These are phyloP conservation scores for Drosophila lacteicornis DNA, from an alignment of 1,140 invertebrate species.

Conservation along the genomic window DNA sequence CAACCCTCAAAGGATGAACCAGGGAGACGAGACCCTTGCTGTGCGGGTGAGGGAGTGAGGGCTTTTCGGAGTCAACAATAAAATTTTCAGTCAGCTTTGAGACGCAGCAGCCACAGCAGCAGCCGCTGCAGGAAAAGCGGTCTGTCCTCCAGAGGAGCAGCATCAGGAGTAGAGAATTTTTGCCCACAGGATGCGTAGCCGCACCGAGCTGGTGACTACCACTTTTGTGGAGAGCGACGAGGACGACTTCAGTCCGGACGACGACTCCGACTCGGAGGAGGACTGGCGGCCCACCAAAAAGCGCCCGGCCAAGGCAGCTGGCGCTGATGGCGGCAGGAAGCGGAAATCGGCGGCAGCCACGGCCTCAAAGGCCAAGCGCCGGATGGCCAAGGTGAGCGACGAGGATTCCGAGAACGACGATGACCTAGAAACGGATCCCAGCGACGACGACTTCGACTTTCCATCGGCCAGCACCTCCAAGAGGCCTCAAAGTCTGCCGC, in stretches of 20 bases:
- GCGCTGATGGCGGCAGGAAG: slow-evolving; percentile 56
- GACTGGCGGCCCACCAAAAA: slow-evolving; percentile 81
- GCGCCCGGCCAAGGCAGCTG: slow-evolving; percentile 62
- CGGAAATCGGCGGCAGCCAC: slow-evolving; percentile 45
- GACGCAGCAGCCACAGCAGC: slow-evolving; percentile 42
- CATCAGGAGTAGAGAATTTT: slow-evolving; percentile 27
- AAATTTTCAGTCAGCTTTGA: slow-evolving; percentile 67
- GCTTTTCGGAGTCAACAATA: slow-evolving; percentile 61
- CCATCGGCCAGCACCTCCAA: slow-evolving; percentile 59
- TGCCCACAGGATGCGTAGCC: slow-evolving; percentile 74
- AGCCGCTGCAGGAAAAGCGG: slow-evolving; percentile 34
- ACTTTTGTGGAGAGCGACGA: slow-evolving; percentile 83
- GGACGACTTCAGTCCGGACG: slow-evolving; percentile 80
- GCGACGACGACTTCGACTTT: slow-evolving; percentile 62
- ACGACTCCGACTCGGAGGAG: slow-evolving; percentile 81
- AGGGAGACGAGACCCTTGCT: slow-evolving; percentile 42
- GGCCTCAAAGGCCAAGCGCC: slow-evolving; percentile 63
- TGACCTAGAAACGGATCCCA: slow-evolving; percentile 59
- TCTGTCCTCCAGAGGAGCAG: slow-evolving; percentile 16
- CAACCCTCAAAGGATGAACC: slow-evolving; percentile 38
- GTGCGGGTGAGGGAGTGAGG: slow-evolving; percentile 11
- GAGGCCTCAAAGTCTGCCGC: slow-evolving; percentile 57
- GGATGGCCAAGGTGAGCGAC: slow-evolving; percentile 59
- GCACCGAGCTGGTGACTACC: slow-evolving; percentile 82
- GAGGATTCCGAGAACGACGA: slow-evolving; percentile 61